These are phyloP conservation scores for Drosophila mimetica DNA, from an alignment of 2,888 invertebrate species.

Conservation along the genomic window DNA sequence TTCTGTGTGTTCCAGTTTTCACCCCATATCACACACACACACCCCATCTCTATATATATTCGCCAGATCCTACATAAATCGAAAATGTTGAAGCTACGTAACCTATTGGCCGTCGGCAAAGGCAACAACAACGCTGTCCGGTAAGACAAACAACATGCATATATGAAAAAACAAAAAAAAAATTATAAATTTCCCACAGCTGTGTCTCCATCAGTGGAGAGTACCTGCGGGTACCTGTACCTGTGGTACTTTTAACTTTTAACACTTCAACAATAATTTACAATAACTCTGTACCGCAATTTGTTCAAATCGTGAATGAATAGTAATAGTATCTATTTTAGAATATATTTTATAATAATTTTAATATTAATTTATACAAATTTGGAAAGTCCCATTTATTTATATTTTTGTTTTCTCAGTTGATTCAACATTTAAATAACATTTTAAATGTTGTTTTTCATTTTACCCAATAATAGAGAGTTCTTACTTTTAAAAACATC, in stretches of 20 bases:
- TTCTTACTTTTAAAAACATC: neutral
- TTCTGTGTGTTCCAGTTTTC: constrained; percentile 51
- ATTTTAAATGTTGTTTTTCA: too few species aligned
- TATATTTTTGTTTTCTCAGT: too few species aligned
- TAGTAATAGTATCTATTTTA: too few species aligned
- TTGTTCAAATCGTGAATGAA: too few species aligned
- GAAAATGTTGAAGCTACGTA: constrained; percentile 72
- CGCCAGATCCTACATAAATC: constrained; percentile 19
- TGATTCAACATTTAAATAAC: too few species aligned
- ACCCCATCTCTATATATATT: too few species aligned
- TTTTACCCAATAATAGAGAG: too few species aligned
- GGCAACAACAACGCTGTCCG: constrained; percentile 54
- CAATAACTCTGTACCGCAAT: too few species aligned
- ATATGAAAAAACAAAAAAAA: neutral
- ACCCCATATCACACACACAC: constrained; percentile 10
- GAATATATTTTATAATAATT: neutral
- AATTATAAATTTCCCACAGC: constrained; percentile 12
- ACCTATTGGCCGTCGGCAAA: constrained; percentile 47
- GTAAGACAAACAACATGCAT: constrained; percentile 43
- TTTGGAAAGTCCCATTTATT: too few species aligned
- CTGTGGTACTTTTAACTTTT: neutral
- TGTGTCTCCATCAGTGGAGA: constrained; percentile 5
- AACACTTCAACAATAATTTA: too few species aligned
- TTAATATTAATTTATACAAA: neutral
- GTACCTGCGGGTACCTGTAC: neutral